Percentiles rank a stretch among this genome's conserved stretches.
Evolutionary conservation across 2,797 vertebrate species (phyloP).

Genomic region (Diplodus puntazzo): DNA sequence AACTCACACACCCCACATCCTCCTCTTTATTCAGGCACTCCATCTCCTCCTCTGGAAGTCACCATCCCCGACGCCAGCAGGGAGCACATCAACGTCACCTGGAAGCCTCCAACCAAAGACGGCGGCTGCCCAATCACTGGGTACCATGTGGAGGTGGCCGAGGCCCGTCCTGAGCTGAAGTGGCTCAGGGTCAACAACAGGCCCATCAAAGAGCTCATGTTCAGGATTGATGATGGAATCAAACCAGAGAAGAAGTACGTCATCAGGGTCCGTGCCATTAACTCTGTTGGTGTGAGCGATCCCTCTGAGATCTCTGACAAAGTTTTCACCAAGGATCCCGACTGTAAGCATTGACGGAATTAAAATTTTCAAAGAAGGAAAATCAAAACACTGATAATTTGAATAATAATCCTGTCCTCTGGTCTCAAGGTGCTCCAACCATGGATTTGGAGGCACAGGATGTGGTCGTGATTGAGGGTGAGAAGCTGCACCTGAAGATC

Average conservation of each 20-base stretch:
- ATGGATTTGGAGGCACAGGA: conserved; percentile 92
- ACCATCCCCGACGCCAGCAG: conserved; percentile 92
- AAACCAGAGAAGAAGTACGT: conserved; percentile 98
- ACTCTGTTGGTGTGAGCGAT: conserved; percentile 94
- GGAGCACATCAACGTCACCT: conserved; percentile 94
- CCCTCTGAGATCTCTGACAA: conserved; percentile 96
- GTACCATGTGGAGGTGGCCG: conserved; percentile 97
- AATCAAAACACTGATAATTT: background rate
- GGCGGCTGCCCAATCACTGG: conserved; percentile 95
- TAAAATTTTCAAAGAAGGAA: background rate
- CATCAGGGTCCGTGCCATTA: conserved; percentile 96
- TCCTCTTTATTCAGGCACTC: conserved; percentile 83
- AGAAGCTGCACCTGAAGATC: conserved; percentile 92
- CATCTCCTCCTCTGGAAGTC: conserved; percentile 94
- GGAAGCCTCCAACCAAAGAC: conserved; percentile 95
- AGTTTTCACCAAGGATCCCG: conserved; percentile 96
- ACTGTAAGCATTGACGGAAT: conserved; percentile 86
- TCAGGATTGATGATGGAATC: conserved; percentile 94
- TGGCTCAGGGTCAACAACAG: conserved; percentile 97
- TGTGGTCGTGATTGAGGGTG: conserved; percentile 93
- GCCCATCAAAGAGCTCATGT: conserved; percentile 94
- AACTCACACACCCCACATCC: background rate
- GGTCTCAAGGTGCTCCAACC: conserved; percentile 89
- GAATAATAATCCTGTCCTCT: conserved; percentile 16
- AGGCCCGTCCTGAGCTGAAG: conserved; percentile 95